A percentile compares a stretch with the other conserved stretches of the same genome.
Evolutionary conservation across 2,113 vertebrate species (phyloP).

Genomic region (Centropus bengalensis): DNA sequence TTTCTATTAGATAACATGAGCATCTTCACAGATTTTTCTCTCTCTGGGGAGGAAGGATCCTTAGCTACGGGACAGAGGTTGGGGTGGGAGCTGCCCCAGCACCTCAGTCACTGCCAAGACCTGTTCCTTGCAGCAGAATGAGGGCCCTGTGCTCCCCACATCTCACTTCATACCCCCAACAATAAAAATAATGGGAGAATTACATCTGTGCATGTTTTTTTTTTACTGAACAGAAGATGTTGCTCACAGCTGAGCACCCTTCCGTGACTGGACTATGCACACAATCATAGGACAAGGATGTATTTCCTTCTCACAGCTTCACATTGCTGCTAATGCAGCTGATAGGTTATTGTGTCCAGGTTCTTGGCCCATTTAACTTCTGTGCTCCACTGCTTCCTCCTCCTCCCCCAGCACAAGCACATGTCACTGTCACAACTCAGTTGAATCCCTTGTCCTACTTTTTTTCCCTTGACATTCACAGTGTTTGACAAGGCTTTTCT

Average conservation of each 20-base stretch:
- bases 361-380: slow-evolving; percentile 47
- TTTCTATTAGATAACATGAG: not conserved
- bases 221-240: not conserved
- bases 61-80: not conserved
- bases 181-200: not conserved
- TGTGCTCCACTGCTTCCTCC: slow-evolving; percentile 12
- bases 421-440: not conserved
- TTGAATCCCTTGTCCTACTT: slow-evolving; percentile 51
- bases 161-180: not conserved
- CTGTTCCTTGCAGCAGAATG: not conserved
- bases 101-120: not conserved
- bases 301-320: slow-evolving; percentile 2
- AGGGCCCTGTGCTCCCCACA: not conserved
- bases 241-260: not conserved
- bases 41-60: not conserved
- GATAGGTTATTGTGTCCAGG: not conserved
- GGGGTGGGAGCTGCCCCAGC: not conserved
- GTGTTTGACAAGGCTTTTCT: slow-evolving; percentile 31
- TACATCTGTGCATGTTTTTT: not conserved
- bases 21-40: not conserved
- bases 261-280: not conserved
- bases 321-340: not conserved
- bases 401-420: slow-evolving; percentile 24
- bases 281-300: not conserved
- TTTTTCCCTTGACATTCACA: slow-evolving; percentile 34